Evolutionary conservation across 2,888 invertebrate genomes (phyloP).

Genomic region (Eupithecia dodoneata): DNA sequence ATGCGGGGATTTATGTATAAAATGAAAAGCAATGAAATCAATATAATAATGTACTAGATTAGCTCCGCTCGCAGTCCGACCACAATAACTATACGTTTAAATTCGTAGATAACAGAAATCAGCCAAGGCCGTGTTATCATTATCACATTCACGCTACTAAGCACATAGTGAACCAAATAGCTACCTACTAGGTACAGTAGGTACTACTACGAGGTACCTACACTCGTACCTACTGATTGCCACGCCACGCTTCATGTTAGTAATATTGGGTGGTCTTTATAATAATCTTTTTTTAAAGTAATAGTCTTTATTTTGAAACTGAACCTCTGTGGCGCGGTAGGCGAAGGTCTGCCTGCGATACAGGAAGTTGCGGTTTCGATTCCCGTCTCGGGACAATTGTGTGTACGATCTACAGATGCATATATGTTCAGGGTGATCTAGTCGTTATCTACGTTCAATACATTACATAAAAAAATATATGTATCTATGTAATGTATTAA

Average conservation of each 20-base stretch:
- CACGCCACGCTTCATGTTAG: background rate
- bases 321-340: no score
- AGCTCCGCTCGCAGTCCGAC: slow-evolving; percentile 25
- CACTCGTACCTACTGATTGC: background rate
- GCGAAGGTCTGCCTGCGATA: no score
- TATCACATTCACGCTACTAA: slow-evolving; percentile 48
- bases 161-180: slow-evolving; percentile 3
- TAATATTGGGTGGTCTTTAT: background rate
- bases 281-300: background rate
- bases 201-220: background rate
- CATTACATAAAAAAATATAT: no score
- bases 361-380: no score
- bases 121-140: slow-evolving; percentile 66
- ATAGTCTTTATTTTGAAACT: no score
- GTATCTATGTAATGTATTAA: no score
- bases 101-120: slow-evolving; percentile 66
- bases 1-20: no score
- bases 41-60: background rate
- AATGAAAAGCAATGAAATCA: background rate
- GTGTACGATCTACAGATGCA: no score
- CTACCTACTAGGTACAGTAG: background rate
- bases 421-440: no score
- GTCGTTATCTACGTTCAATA: no score
- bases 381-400: no score
- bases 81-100: slow-evolving; percentile 40